Evolutionary conservation across 2,797 vertebrate genomes (phyloP).

Genomic region (Gobionotothen gibberifrons): DNA sequence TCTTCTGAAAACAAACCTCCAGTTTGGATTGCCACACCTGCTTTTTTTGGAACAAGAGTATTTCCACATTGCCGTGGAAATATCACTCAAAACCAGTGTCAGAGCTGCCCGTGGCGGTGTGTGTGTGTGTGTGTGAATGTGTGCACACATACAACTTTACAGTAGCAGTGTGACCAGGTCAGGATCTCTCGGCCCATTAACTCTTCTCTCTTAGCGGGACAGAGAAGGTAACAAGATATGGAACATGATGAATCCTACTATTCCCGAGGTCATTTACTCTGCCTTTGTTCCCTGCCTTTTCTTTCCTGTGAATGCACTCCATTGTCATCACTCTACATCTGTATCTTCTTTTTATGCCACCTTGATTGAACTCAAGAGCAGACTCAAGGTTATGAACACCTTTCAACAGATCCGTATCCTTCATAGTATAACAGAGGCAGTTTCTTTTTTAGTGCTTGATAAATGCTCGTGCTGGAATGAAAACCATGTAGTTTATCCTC

Average conservation of each 20-base stretch:
- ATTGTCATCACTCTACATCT: constrained; percentile 45
- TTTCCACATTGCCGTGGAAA: constrained; percentile 18
- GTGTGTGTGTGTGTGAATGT: not conserved
- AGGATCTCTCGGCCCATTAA: constrained; percentile 51
- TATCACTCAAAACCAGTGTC: not conserved
- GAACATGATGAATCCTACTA: constrained; percentile 40
- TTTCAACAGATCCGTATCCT: constrained; percentile 19
- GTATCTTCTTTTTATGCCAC: constrained; percentile 25
- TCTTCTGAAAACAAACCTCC: not conserved
- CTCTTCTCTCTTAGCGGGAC: constrained; percentile 19
- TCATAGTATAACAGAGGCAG: constrained; percentile 9
- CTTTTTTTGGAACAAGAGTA: not conserved
- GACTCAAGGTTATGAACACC: constrained; percentile 43
- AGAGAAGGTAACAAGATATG: constrained; percentile 36
- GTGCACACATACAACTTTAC: not conserved
- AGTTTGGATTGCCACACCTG: constrained; percentile 3
- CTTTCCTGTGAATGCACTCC: constrained; percentile 17
- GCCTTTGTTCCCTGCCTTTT: constrained; percentile 42
- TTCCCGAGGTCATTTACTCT: constrained; percentile 26
- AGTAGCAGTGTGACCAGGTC: constrained; percentile 34
- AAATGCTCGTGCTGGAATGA: constrained; percentile 11
- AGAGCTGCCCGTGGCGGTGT: constrained; percentile 1
- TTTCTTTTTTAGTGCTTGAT: constrained; percentile 22
- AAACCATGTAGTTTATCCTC: not conserved
- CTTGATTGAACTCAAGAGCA: constrained; percentile 43